Evolutionary conservation across 2,797 vertebrate genomes (phyloP).

Genomic region (Tokudaia muenninki): DNA sequence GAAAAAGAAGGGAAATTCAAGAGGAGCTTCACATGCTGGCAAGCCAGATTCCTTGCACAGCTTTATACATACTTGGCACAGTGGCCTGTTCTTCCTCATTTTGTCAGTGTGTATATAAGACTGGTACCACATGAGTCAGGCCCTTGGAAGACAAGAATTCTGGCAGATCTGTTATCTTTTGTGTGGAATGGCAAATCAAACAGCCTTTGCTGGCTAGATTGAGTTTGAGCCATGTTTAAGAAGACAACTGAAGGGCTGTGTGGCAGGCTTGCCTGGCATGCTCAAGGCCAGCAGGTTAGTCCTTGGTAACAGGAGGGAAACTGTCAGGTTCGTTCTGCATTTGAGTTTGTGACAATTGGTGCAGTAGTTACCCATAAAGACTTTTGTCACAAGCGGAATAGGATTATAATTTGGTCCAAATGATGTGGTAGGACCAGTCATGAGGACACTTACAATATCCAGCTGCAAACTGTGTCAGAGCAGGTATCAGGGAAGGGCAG

Average conservation of each 20-base stretch:
- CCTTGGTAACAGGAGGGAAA: background rate
- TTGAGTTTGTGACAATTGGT: background rate
- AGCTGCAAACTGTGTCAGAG: background rate
- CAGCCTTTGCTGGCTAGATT: conserved; percentile 57
- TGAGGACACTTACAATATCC: background rate
- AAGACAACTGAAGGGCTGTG: background rate
- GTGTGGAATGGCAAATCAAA: conserved; percentile 73
- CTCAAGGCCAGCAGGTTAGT: background rate
- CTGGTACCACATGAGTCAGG: conserved; percentile 1
- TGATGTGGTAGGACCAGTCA: background rate
- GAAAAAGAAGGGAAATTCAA: background rate
- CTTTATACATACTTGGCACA: conserved; percentile 66
- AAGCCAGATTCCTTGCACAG: background rate
- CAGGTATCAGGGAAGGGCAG: background rate
- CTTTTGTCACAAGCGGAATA: background rate
- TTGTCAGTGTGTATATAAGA: background rate
- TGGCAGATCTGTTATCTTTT: conserved; percentile 70
- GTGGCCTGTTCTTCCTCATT: conserved; percentile 59
- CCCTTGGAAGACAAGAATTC: conserved; percentile 65
- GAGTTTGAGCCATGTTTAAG: conserved; percentile 65
- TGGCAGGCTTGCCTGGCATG: background rate
- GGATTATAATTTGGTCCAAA: background rate
- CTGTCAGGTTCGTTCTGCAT: background rate
- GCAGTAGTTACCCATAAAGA: background rate
- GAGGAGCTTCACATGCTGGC: conserved; percentile 3